Evolutionary conservation across 1,140 invertebrate species (phyloP), one percentile per base, ranked within the genome.

Genomic region (Gryon sp.): DNA sequence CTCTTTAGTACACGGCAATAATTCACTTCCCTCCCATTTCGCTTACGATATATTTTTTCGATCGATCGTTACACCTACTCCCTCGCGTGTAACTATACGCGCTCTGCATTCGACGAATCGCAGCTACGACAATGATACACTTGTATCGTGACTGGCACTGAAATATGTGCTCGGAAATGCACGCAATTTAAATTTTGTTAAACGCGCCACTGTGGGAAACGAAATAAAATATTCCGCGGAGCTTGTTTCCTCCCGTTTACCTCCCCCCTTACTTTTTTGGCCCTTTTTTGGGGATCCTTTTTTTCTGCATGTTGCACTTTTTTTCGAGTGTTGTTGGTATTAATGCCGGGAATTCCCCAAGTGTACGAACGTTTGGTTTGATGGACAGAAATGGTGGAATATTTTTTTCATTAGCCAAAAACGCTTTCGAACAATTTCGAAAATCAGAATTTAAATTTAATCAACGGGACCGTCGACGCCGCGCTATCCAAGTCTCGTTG

Each of bases 21-120:
- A 84, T 85, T 85, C 84, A 84, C 83, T 84, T 84, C 79, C 81
- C 78, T 80, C 59, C 82, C 83, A 83, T 85, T 85, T 84, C 80
- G 80, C 78, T 75, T 75, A 72, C 80, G 81, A 83, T 83, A 84
- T 78, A 79, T 76, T 72, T 76, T 77, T 72, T 72, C 60, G 52
- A 77, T 77, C 74, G 66, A 77, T 76, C 74, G 74, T 76, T 74
- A 74, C 69, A 74, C 60, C 69, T 63, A 76, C 74, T 69, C 59
- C 74, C 65, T 76, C 74, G 66, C 66, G 59, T 77, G 68, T 72
- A 62, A 66, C 70, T 66, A 75, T 75, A 75, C 62, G 53, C 60
- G 70, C 53, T 52, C 60, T 53, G 62, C 46, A 75, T 75, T 66
- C 70, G 38, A 52, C 62, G 60, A 74, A 65, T 65, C 70, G 70